Percentiles rank a stretch among this genome's conserved stretches.
Conservation (phyloP, 2,888 invertebrate species). For the Spisula solida region DNA sequence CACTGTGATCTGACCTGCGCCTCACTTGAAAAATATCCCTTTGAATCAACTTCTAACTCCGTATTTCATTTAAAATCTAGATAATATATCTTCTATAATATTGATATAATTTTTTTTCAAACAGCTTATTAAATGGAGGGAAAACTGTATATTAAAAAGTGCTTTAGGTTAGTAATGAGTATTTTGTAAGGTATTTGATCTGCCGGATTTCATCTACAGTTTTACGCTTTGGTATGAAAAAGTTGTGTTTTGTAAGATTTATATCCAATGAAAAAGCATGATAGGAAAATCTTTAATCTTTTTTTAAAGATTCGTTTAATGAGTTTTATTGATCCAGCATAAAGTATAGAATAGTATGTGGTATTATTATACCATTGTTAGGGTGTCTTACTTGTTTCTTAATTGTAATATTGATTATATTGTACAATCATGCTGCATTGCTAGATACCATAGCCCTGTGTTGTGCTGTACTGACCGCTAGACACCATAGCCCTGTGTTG, state of each 20-base stretch:
- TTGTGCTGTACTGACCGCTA: too few species aligned
- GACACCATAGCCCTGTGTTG: too few species aligned
- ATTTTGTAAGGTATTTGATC: slow-evolving; percentile 21
- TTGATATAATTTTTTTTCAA: slow-evolving; percentile 51
- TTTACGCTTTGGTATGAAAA: not conserved
- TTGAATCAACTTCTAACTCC: slow-evolving; percentile 40
- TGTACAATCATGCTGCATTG: too few species aligned
- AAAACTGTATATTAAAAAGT: slow-evolving; percentile 34
- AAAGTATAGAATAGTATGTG: too few species aligned
- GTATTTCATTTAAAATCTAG: slow-evolving; percentile 53
- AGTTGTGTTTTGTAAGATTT: not conserved
- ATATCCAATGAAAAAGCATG: not conserved
- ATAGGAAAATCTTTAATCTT: not conserved
- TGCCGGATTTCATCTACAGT: not conserved
- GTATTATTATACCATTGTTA: too few species aligned
- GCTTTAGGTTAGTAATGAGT: slow-evolving; percentile 28
- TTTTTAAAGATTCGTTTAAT: slow-evolving; percentile 4
- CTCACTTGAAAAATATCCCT: slow-evolving; percentile 42
- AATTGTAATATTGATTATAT: too few species aligned
- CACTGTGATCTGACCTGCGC: slow-evolving; percentile 44
- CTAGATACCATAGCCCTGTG: too few species aligned
- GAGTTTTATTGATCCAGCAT: not conserved
- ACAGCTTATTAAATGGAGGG: slow-evolving; percentile 51
- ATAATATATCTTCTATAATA: slow-evolving; percentile 47
- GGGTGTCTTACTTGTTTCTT: too few species aligned